Base-by-base conservation (phyloP, 2,113 vertebrate genomes). In the Peromyscus californicus region DNA sequence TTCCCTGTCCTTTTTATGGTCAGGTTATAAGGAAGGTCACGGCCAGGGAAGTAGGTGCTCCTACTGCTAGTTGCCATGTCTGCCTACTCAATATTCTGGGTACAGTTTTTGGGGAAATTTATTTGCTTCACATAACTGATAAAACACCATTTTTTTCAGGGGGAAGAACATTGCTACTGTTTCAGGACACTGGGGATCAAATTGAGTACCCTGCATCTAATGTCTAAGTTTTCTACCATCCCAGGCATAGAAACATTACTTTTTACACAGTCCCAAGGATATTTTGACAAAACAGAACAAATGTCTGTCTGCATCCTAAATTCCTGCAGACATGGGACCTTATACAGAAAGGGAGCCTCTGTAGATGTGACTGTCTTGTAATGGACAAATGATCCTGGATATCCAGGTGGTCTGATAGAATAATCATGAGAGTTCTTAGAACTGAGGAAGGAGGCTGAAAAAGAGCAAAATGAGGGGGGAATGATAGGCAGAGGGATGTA, bases 41-140 rank as follows among this genome's bases (percentile, higher is more conserved):
- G 39, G 10, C 15, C 26, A 54, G 90, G n/a, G 26, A 92, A n/a
- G 42, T 22, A 45, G 36, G 10, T 21, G 3, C 26, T 65, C 51
- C 57, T 31, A 4, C 39, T 15, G 2, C 2, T 61, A 33, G 48
- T 48, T 86, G 70, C 80, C 65, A 4, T 36, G 24, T 61, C 65
- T 74, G 8, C 24, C 75, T 61, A 19, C 6, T 17, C 26, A 74
- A 19, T 24, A 31, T 42, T 65, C 95, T 5, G 48, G 31, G 57
- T 80, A 0, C 11, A 16, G 4, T 19, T 29, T 90, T 29, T 48
- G 15, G 33, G 33, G 2, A 67, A 69, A 86, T 74, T 89, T 42
- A 33, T n/a, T 96, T 69, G 31, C 61, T 97, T 79, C 45, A 51
- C 79, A 7, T 51, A 83, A 90, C 36, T 88, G 39, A 91, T 12